Base-by-base conservation (phyloP, 1,140 invertebrate species). In the Oreohelix idahoensis region DNA sequence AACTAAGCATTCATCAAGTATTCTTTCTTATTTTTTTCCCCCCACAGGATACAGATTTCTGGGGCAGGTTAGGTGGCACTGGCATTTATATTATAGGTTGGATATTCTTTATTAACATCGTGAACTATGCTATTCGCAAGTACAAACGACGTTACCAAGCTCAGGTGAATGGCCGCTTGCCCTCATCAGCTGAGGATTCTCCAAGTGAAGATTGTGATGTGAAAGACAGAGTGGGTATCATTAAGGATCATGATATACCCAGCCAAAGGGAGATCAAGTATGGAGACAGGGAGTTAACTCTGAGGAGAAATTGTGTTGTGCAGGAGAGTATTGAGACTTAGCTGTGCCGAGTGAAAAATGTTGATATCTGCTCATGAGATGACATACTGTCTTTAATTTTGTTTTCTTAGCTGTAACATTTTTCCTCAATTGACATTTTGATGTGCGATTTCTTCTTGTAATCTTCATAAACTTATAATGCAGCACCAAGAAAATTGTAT, bases 21-120 rank as follows among this genome's bases (percentile, higher is more conserved):
- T n/a, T n/a, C n/a, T n/a, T n/a, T n/a, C n/a, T n/a, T n/a, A n/a
- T n/a, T n/a, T 49, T 11, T 74, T 71, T 45, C 45, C 51, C 20
- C 32, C 32, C 26, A 4, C 79, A 81, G 69, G n/a, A 70, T 26
- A 92, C 91, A 32, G 91, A 92, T 63, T 82, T 85, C 58, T 51
- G 89, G 1, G 90, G 90, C 42, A 81, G 88, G 45, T 39, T 90
- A 32, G 91, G 89, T 2, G 89, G 86, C 20, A 53, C 83, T 17
- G 35, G 74, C 26, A 90, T 93, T 0, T 93, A 92, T 81, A 73
- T 73, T 15, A 86, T 93, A 8, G 85, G 91, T 71, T 89, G 88
- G 88, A 79, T 91, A 11, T 93, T 93, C 81, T 92, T 88, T 87
- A 71, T 90, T 1, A 88, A 79, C 69, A 92, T 93, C 71, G 63